Base-by-base conservation (phyloP, 2,888 invertebrate genomes). In the Drosophila nigritarsus region DNA sequence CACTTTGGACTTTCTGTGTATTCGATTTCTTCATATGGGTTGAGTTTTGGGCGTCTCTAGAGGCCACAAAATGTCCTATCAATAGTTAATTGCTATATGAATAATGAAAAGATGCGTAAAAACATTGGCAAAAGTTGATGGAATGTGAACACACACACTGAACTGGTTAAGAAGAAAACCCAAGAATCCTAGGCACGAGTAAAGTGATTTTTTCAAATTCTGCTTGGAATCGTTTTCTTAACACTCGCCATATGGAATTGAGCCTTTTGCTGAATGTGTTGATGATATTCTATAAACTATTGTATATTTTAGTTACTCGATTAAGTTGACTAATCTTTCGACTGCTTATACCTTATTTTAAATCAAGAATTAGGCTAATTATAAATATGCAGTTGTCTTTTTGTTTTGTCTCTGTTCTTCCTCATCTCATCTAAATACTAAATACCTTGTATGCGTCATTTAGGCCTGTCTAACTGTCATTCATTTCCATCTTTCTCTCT, bases 391-490 rank as follows among this genome's bases (percentile, higher is more conserved):
- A 45, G 45, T 8, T 45, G 45, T 24, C 24, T 8, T 45, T 45
- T 15, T 24, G 24, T 24, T 24, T 61, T 60, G 20, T n/a, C 29
- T 53, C 18, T 51, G 20, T 15, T 45, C 15, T 8, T 8, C 40
- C 55, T 64, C 45, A 30, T 68, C 69, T 66, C 45, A 61, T 65
- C 72, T 69, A 72, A 61, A 56, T 74, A 73, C 82, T 84, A 82
- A 83, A 82, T 87, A 88, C 89, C 87, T 87, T 83, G 76, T 84
- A 76, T 87, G 79, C 74, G 80, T 90, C 80, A 60, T 83, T 82
- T 72, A 81, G 82, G 83, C 72, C 78, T 87, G 83, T 68, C 82
- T 64, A 76, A 71, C 40, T 63, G 50, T 65, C 60, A 40, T 48
- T 68, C 32, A 29, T 38, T 29, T 55, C 13, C 49, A 32, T 38